A percentile compares a stretch with the other conserved stretches of the same genome.
Conservation (phyloP, 2,797 vertebrate genomes). For the Oryzias sinensis region DNA sequence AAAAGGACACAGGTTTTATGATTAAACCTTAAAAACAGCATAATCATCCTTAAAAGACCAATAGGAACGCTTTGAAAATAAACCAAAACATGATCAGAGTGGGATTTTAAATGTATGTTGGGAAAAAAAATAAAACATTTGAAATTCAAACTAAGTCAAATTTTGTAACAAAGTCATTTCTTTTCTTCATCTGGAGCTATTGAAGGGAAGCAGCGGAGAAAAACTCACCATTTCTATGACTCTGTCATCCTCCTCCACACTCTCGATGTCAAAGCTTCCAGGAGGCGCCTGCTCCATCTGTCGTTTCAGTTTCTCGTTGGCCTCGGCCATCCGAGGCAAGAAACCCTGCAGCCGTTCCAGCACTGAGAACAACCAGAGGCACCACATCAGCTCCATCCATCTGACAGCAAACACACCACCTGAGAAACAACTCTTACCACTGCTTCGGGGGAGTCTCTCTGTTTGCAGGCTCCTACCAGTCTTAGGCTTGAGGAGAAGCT, state of each 20-base stretch:
- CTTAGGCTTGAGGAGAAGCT: constrained; percentile 81
- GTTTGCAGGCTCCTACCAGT: constrained; percentile 73
- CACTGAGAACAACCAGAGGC: constrained; percentile 66
- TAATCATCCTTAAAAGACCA: too few species aligned
- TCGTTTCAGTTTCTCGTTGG: constrained; percentile 85
- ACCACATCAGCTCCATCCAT: neutral
- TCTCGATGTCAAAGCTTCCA: constrained; percentile 87
- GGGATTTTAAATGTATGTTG: too few species aligned
- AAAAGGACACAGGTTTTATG: too few species aligned
- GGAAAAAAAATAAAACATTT: too few species aligned
- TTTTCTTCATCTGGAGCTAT: neutral
- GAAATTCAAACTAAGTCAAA: too few species aligned
- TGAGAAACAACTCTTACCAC: constrained; percentile 69
- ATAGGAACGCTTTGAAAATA: too few species aligned
- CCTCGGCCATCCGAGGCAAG: constrained; percentile 88
- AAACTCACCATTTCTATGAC: constrained; percentile 89
- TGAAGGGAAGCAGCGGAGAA: neutral
- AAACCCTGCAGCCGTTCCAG: constrained; percentile 87
- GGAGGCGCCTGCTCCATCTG: constrained; percentile 81
- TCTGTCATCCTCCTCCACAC: constrained; percentile 75
- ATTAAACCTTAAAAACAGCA: too few species aligned
- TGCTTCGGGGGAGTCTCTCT: constrained; percentile 81
- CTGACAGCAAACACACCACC: neutral
- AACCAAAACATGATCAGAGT: too few species aligned
- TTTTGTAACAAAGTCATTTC: neutral